Conservation (phyloP, 1,140 invertebrate species). For the Drosophila arawakana region DNA sequence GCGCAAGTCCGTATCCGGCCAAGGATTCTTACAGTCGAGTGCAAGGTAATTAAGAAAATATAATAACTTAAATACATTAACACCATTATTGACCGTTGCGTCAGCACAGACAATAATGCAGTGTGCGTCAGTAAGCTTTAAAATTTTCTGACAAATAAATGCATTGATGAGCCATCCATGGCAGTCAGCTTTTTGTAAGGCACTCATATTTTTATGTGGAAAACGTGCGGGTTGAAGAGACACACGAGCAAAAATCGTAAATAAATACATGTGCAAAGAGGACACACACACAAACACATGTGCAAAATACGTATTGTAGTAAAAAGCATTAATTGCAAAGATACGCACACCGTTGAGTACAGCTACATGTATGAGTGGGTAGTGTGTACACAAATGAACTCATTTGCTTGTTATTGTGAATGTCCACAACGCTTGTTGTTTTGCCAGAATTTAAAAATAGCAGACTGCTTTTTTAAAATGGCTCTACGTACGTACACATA, state of each 20-base stretch:
- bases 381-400: constrained; percentile 1
- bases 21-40: constrained; percentile 83
- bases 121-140: neutral
- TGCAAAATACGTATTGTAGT: constrained; percentile 16
- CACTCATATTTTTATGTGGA: neutral
- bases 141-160: constrained; percentile 10
- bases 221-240: constrained; percentile 18
- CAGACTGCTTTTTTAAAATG: constrained; percentile 52
- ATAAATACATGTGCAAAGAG: neutral
- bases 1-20: constrained; percentile 52
- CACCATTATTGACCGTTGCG: constrained; percentile 3
- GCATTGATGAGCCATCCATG: constrained; percentile 14
- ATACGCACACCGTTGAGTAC: constrained; percentile 12
- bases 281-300: neutral
- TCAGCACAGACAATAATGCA: constrained; percentile 9
- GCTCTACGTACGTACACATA: constrained; percentile 17
- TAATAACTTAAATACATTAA: neutral
- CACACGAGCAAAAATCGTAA: constrained; percentile 5
- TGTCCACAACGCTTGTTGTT: constrained; percentile 56
- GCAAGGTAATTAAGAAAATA: constrained; percentile 71
- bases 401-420: constrained; percentile 27
- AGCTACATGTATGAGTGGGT: constrained; percentile 2
- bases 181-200: constrained; percentile 35
- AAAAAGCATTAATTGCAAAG: constrained; percentile 34
- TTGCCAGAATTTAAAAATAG: constrained; percentile 75